Evolutionary conservation across 2,797 vertebrate genomes (phyloP).

Genomic region (Bovichtus diacanthus): DNA sequence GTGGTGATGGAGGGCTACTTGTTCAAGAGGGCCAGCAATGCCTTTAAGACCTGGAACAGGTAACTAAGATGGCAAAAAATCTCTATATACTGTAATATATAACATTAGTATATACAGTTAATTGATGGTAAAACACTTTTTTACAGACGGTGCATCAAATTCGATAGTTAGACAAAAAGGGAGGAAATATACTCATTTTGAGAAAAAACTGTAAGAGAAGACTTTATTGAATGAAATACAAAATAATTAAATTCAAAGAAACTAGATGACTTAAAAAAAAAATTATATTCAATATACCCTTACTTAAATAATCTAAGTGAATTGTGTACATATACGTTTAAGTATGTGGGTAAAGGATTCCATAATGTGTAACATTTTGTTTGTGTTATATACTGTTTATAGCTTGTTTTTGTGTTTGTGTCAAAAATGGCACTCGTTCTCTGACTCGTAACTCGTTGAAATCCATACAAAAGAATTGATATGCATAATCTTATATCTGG

Average conservation of each 20-base stretch:
- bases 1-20: conserved; percentile 99
- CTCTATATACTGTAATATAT: background rate
- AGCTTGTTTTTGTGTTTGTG: too few species aligned
- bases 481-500: too few species aligned
- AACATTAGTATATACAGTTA: background rate
- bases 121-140: background rate
- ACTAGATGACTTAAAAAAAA: background rate
- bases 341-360: background rate
- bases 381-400: too few species aligned
- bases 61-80: conserved; percentile 57
- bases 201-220: background rate
- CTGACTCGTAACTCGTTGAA: too few species aligned
- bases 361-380: background rate
- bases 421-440: too few species aligned
- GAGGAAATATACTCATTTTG: background rate
- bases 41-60: conserved; percentile 99
- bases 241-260: background rate
- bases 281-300: too few species aligned
- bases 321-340: background rate
- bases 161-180: too few species aligned
- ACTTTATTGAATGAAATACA: background rate
- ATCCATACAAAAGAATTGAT: too few species aligned
- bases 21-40: conserved; percentile 98
- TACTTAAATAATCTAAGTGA: too few species aligned
- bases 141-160: too few species aligned